Conservation (phyloP, 2,888 invertebrate species). For the Spialia ferax region DNA sequence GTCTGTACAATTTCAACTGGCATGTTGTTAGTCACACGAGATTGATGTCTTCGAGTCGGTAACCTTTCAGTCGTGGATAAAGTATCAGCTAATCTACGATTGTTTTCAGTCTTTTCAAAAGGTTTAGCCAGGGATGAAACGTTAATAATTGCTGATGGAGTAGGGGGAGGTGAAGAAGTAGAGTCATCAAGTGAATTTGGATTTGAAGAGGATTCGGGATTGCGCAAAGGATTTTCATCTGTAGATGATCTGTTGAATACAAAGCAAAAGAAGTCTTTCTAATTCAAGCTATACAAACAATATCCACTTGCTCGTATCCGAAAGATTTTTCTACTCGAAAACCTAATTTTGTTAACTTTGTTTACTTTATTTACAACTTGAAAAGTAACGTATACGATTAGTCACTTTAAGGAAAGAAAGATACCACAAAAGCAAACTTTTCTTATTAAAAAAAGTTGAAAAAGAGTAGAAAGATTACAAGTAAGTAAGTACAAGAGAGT, state of each 20-base stretch:
- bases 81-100: slow-evolving; percentile 68
- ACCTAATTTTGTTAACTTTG: not conserved
- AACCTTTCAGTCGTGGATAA: slow-evolving; percentile 67
- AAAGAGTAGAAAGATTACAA: slow-evolving; percentile 27
- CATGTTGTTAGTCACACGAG: slow-evolving; percentile 67
- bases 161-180: slow-evolving; percentile 62
- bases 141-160: slow-evolving; percentile 65
- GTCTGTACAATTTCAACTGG: slow-evolving; percentile 62
- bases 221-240: slow-evolving; percentile 78
- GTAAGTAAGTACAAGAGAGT: slow-evolving; percentile 28
- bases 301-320: slow-evolving; percentile 35
- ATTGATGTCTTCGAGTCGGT: slow-evolving; percentile 60
- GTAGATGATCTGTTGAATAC: slow-evolving; percentile 86
- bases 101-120: slow-evolving; percentile 80
- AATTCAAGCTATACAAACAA: slow-evolving; percentile 65
- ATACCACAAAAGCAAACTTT: slow-evolving; percentile 78
- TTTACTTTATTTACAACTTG: slow-evolving; percentile 16
- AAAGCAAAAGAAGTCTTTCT: slow-evolving; percentile 83
- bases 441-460: slow-evolving; percentile 32
- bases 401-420: slow-evolving; percentile 56
- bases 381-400: slow-evolving; percentile 31
- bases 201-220: slow-evolving; percentile 71
- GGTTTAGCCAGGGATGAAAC: slow-evolving; percentile 82
- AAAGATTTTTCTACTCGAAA: slow-evolving; percentile 11
- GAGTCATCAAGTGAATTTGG: slow-evolving; percentile 73